Evolutionary conservation across 53 echinoderm and acorn worm genomes (phyloP), one percentile per base, ranked within the genome.

Genomic region (Temnopleurus reevesii): DNA sequence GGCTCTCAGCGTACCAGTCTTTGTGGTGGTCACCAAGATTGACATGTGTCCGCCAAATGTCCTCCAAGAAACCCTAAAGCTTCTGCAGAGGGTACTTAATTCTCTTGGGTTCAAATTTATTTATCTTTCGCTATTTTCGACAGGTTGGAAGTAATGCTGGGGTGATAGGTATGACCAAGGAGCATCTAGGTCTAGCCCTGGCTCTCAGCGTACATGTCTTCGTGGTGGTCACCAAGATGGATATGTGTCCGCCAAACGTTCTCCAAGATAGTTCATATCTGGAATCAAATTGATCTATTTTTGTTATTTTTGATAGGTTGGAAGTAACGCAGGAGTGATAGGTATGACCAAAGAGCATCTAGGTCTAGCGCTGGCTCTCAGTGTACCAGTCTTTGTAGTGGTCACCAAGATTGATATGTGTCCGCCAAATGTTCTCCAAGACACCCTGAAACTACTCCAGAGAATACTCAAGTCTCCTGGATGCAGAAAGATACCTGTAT

Each of bases 261-360:
- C 92, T 97, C 10, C 93, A 93, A 71, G 97, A 97, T 66, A 97
- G 95, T 25, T 66, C 95, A 34, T 95, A 95, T 38, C 91, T 97
- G n/a, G n/a, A n/a, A n/a, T n/a, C n/a, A n/a, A n/a, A n/a, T n/a
- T n/a, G n/a, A n/a, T n/a, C n/a, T n/a, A n/a, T n/a, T n/a, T n/a
- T n/a, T n/a, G n/a, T n/a, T n/a, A n/a, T n/a, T n/a, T n/a, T 56
- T n/a, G 18, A 41, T 84, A 99, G 99, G 91, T 99, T 59, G 99
- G 99, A 21, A 94, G 94, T 71, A 99, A 99, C 88, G 99, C 99
- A 31, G 99, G 99, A 36, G 94, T 99, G 31, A 94, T 99, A 12
- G 96, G 99, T 53, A 99, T 99, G 99, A 99, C 99, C 76, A 99
- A 99, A 66, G 99, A 99, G 81, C 99, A 99, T n/a, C n/a, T n/a